A percentile compares a stretch with the other conserved stretches of the same genome.
Conservation (phyloP, 2,797 vertebrate species). For the Sebastes trivittatus region DNA sequence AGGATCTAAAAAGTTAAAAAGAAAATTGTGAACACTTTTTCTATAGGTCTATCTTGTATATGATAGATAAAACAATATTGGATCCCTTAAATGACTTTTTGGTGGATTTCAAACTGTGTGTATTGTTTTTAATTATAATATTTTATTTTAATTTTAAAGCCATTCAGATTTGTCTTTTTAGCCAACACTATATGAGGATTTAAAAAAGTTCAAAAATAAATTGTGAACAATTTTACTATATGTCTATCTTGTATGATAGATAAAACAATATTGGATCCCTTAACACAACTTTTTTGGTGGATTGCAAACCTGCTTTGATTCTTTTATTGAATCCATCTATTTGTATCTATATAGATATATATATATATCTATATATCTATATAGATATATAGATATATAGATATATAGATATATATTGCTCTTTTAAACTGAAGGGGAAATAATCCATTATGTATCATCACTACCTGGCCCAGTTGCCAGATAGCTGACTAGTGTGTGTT, state of each 20-base stretch:
- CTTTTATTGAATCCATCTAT: not conserved
- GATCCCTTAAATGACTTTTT: not conserved
- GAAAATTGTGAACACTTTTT: not conserved
- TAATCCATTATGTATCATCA: conserved; percentile 47
- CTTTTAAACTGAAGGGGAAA: conserved; percentile 17
- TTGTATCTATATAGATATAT: not conserved
- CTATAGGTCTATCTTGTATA: not conserved
- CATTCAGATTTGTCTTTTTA: not conserved
- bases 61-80: not conserved
- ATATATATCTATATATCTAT: not conserved
- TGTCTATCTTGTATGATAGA: not conserved
- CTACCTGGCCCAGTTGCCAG: conserved; percentile 32
- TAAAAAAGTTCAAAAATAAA: not conserved
- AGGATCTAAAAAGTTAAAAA: not conserved
- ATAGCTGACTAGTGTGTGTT: conserved; percentile 54
- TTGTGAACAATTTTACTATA: not conserved
- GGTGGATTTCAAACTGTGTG: not conserved
- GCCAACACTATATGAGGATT: not conserved
- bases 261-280: not conserved
- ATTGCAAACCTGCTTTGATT: not conserved
- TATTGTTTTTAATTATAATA: not conserved
- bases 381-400: not conserved
- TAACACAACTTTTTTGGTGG: not conserved
- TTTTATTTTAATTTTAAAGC: not conserved
- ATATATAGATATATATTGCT: not conserved